Conservation (phyloP, 2,888 invertebrate genomes). For the Ferrisia virgata region DNA sequence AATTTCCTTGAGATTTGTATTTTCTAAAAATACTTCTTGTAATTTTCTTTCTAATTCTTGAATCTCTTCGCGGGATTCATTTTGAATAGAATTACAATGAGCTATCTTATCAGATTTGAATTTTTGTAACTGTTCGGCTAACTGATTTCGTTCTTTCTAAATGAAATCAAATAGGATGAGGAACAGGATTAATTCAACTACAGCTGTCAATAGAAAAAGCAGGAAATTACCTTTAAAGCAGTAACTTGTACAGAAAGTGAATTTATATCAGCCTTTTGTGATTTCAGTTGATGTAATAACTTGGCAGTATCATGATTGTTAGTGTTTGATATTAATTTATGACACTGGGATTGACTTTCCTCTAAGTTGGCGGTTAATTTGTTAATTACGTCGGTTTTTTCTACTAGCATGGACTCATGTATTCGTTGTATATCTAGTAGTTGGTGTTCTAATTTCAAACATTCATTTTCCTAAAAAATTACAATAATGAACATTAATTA, state of each 20-base stretch:
- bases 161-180: background rate
- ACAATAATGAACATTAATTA: background rate
- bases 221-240: background rate
- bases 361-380: constrained; percentile 31
- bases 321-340: background rate
- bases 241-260: background rate
- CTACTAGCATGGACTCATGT: constrained; percentile 7
- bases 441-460: constrained; percentile 9
- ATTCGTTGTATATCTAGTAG: constrained; percentile 13
- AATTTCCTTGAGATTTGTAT: background rate
- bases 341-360: constrained; percentile 35
- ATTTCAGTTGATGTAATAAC: constrained; percentile 2
- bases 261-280: background rate
- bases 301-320: background rate
- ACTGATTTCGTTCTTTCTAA: constrained; percentile 10
- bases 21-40: background rate
- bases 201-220: background rate
- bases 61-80: constrained; percentile 1
- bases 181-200: background rate
- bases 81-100: background rate
- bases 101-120: background rate
- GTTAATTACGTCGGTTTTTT: constrained; percentile 33
- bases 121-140: background rate
- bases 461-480: constrained; percentile 7
- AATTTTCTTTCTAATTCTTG: background rate